These are phyloP conservation scores for Bacillus rossius DNA, from an alignment of 1,140 invertebrate species.

Conservation along the genomic window DNA sequence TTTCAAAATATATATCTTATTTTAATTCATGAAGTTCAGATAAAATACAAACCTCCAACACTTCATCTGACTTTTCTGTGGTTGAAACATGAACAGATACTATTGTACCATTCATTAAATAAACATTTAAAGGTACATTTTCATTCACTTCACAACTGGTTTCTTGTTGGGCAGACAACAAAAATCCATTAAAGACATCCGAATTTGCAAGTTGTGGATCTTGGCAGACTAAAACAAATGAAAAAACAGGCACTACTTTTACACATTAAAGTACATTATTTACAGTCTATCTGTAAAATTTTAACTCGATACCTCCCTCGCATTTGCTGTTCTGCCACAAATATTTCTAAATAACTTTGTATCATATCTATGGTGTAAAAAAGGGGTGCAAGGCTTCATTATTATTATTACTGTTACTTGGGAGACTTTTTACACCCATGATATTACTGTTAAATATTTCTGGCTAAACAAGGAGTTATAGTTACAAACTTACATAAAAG, in stretches of 20 bases:
- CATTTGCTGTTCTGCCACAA: too few relatives aligned
- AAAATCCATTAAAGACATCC: slow-evolving; percentile 78
- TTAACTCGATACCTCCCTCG: too few relatives aligned
- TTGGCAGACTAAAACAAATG: slow-evolving; percentile 70
- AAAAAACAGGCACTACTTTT: slow-evolving; percentile 8
- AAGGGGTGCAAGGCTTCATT: too few relatives aligned
- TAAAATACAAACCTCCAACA: slow-evolving; percentile 61
- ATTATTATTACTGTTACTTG: too few relatives aligned
- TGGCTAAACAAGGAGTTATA: too few relatives aligned
- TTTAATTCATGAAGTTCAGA: background rate
- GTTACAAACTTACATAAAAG: too few relatives aligned
- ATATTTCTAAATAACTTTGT: too few relatives aligned
- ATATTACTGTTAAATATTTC: too few relatives aligned
- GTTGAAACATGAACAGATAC: slow-evolving; percentile 74
- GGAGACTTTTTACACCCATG: too few relatives aligned
- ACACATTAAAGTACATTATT: too few relatives aligned
- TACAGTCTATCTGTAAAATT: too few relatives aligned
- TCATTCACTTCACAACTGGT: slow-evolving; percentile 61
- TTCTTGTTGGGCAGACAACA: slow-evolving; percentile 88
- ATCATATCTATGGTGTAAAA: too few relatives aligned
- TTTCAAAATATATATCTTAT: background rate
- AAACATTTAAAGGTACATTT: slow-evolving; percentile 74
- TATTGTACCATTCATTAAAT: slow-evolving; percentile 78
- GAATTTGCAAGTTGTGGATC: slow-evolving; percentile 70
- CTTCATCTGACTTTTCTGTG: slow-evolving; percentile 72